Conservation (phyloP, 2,888 invertebrate genomes). For the Oxyscelio sp. region DNA sequence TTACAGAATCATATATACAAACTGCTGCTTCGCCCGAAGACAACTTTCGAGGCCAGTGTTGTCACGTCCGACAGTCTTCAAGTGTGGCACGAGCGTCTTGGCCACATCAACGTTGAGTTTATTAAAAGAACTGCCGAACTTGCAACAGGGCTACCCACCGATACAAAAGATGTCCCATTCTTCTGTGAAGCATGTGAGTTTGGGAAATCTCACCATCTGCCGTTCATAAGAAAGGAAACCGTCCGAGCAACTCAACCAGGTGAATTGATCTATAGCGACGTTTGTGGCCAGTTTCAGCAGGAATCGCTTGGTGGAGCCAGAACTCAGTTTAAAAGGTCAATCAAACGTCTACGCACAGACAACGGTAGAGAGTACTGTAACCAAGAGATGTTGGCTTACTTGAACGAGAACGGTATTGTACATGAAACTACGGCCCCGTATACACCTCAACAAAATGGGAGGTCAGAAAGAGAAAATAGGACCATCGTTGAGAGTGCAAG, state of each 20-base stretch:
- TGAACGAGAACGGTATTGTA: conserved; percentile 42
- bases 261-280: not conserved
- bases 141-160: conserved; percentile 4
- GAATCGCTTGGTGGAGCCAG: not conserved
- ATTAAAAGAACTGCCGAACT: conserved; percentile 8
- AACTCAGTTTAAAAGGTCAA: conserved; percentile 47
- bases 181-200: conserved; percentile 77
- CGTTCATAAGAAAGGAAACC: conserved; percentile 5
- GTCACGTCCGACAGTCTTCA: not conserved
- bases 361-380: conserved; percentile 67
- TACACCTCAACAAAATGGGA: conserved; percentile 70
- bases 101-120: conserved; percentile 25
- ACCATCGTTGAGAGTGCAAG: conserved; percentile 69
- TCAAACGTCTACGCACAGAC: conserved; percentile 56
- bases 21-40: not conserved
- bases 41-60: conserved; percentile 2
- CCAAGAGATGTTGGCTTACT: conserved; percentile 18
- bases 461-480: conserved; percentile 63
- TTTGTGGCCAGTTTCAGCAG: not conserved
- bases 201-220: conserved; percentile 74
- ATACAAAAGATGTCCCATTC: conserved; percentile 51
- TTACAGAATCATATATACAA: not conserved
- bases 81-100: conserved; percentile 20
- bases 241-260: not conserved
- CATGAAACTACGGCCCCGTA: conserved; percentile 56